Evolutionary conservation across 2,113 vertebrate species (phyloP), one percentile per base, ranked within the genome.

Genomic region (Cyprinodon brontotheroides): DNA sequence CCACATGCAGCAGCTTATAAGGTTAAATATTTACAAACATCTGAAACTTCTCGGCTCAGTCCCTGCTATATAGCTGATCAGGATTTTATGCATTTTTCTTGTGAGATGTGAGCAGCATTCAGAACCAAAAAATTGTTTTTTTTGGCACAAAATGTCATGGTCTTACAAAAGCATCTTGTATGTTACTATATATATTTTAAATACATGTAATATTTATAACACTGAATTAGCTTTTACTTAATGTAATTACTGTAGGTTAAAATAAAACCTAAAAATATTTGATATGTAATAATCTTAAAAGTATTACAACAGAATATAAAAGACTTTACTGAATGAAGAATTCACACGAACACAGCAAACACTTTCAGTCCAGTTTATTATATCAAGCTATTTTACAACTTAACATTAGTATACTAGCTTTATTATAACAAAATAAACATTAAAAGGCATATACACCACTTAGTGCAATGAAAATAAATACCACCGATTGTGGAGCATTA

Each of bases 281-380:
- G 29, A 29, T 1, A 29, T 29, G 29, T 29, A 29, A 29, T 29
- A 29, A 29, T 29, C 29, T 29, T 29, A 29, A 53, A 53, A n/a
- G 6, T 20, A 4, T 20, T 53, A 6, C 50, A n/a, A 36, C 36
- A 37, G 4, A 6, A 38, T 14, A 37, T 9, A 38, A 37, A 29
- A 13, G 50, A 17, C 4, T 0, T 14, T 8, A 65, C 37, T 22
- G 14, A 39, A n/a, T 61, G 20, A 14, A 7, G 7, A 43, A 2
- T 40, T 8, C 40, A 65, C 38, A 45, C 10, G 61, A 62, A 47
- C 11, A 50, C 11, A 68, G 3, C 47, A 13, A 65, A 62, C 61
- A 61, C 68, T 72, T 81, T 82, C 40, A 80, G 36, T 84, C 47
- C 79, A 87, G 64, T 91, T 91, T 92, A 91, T 89, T 92, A 82